Percentiles rank a stretch among this genome's conserved stretches.
phyloP scores from a whole-genome alignment of 2,888 invertebrate species.

The Perizoma flavofasciatum region DNA sequence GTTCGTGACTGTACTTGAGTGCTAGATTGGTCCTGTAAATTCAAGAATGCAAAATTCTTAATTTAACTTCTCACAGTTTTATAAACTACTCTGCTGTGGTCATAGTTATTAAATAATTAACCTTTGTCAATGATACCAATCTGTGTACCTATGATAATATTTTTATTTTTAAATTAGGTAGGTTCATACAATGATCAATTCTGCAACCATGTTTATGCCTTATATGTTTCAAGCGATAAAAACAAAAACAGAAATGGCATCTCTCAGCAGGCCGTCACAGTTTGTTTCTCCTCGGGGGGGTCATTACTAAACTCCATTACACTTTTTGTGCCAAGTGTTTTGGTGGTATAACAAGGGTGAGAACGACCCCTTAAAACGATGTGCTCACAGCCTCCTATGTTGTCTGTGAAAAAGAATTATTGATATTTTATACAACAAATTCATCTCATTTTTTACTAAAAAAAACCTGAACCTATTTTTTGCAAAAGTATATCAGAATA shows the following conservation, averaged over 20 bases:
- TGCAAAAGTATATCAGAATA: too few species aligned
- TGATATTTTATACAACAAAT: conserved; percentile 24
- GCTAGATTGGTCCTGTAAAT: too few species aligned
- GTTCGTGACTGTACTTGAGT: too few species aligned
- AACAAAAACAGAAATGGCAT: conserved; percentile 53
- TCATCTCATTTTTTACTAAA: background rate
- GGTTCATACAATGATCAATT: conserved; percentile 1
- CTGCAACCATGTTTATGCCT: conserved; percentile 12
- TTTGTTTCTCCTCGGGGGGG: conserved; percentile 72
- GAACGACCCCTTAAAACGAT: conserved; percentile 80
- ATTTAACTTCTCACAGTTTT: too few species aligned
- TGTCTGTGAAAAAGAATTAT: conserved; percentile 66
- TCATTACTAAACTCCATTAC: conserved; percentile 82
- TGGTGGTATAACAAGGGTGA: conserved; percentile 82
- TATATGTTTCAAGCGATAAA: conserved; percentile 31
- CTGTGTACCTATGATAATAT: too few species aligned
- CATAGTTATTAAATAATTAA: too few species aligned
- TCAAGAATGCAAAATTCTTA: too few species aligned
- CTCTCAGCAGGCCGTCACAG: conserved; percentile 68
- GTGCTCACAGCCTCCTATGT: conserved; percentile 65
- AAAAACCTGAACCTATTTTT: too few species aligned
- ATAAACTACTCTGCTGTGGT: too few species aligned
- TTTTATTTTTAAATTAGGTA: background rate
- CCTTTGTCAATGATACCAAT: too few species aligned
- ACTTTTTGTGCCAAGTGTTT: conserved; percentile 83